Base-by-base conservation (phyloP, 2,888 invertebrate genomes). In the Eilema caniola region DNA sequence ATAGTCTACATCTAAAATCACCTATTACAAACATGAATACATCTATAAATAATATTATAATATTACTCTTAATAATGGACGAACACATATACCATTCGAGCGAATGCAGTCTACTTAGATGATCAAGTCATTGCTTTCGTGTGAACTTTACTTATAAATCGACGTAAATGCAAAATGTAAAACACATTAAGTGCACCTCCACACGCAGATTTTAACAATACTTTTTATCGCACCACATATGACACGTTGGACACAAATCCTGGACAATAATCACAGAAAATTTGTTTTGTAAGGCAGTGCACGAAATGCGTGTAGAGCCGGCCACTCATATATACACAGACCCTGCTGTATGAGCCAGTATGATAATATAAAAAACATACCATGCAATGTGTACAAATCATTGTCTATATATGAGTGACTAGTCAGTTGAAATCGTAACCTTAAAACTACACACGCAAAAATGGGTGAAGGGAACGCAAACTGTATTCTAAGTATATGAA, bases 1-100 rank as follows among this genome's bases (percentile, higher is more conserved):
- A 85, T 85, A 78, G 69, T 80, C 87, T 90, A 90, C 74, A 73
- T 72, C 87, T 89, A 89, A 82, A 83, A 75, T 83, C 81, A 83
- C 80, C 89, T 91, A 92, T 83, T 88, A 90, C 87, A 91, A 88
- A 91, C 93, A 92, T 86, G 86, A 90, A 92, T 91, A 92, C 84
- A 87, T 83, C 88, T 92, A 92, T 90, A 92, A 90, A 92, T 90
- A 88, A 93, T 91, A 89, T 89, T 86, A 93, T 91, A 89, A 89
- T 86, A 88, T 86, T 90, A 88, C 86, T 89, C 89, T 92, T 90
- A 89, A 89, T 87, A 93, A 92, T 95, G 95, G 95, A 95, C 95
- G 95, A 95, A 95, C 95, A 95, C 93, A 93, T 92, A 89, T 92
- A 77, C 72, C 93, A 94, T 94, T 95, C 93, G 87, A 93, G 89